Evolutionary conservation across 2,797 vertebrate species (phyloP).

Genomic region (Toxotes lorentzi): DNA sequence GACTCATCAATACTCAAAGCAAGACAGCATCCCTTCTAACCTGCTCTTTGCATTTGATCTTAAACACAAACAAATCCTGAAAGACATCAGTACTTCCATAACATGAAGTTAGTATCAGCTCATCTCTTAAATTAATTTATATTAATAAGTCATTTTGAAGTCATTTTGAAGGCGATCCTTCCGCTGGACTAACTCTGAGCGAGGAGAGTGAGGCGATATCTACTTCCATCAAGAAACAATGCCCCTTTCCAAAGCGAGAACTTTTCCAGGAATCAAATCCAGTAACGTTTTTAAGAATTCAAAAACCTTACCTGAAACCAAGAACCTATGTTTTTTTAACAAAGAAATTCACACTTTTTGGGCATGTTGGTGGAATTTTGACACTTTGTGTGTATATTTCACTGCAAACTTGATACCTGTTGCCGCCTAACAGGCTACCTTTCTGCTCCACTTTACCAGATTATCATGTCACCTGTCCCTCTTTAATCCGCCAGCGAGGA

Average conservation of each 20-base stretch:
- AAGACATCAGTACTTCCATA: conserved; percentile 8
- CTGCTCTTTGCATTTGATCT: neutral
- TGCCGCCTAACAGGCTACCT: neutral
- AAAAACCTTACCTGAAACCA: conserved; percentile 23
- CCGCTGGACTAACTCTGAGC: neutral
- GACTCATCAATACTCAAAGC: neutral
- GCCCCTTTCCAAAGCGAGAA: neutral
- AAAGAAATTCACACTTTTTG: neutral
- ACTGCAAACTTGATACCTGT: neutral
- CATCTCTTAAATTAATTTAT: neutral
- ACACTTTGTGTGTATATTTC: neutral
- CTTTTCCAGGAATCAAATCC: conserved; percentile 25
- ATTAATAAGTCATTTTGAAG: conserved; percentile 4
- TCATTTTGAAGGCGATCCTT: neutral
- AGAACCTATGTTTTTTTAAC: neutral
- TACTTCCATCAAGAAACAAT: neutral
- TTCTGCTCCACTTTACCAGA: conserved; percentile 24
- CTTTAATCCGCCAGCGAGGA: conserved; percentile 16
- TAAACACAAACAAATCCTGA: conserved; percentile 5
- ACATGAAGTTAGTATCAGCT: neutral
- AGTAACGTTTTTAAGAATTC: conserved; percentile 1
- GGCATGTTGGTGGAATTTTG: neutral
- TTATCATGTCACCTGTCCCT: conserved; percentile 35
- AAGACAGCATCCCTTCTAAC: conserved; percentile 4
- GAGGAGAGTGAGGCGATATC: neutral